phyloP scores from a whole-genome alignment of 2,888 invertebrate genomes.

The Rambutsinella grinnellia region DNA sequence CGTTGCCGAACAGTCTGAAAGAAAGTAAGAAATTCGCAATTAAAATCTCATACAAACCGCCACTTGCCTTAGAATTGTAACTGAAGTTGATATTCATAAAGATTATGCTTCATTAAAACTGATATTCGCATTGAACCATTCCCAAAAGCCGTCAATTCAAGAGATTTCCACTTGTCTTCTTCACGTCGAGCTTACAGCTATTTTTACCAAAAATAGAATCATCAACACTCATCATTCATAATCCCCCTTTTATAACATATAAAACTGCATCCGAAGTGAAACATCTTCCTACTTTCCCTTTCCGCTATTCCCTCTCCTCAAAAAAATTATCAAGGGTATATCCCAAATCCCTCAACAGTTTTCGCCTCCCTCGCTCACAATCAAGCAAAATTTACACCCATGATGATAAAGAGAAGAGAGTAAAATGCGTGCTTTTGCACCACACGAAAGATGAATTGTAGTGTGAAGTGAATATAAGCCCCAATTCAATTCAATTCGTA shows the following conservation, averaged over 20 bases:
- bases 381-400: constrained; percentile 3
- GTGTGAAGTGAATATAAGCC: neutral
- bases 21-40: constrained; percentile 25
- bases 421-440: neutral
- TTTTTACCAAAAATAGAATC: too few species aligned
- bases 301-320: constrained; percentile 38
- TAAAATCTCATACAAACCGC: too few species aligned
- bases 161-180: too few species aligned
- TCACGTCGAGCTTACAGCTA: too few species aligned
- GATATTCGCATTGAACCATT: neutral
- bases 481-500: neutral
- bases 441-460: neutral
- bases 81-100: too few species aligned
- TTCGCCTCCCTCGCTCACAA: constrained; percentile 28
- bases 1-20: constrained; percentile 90
- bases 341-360: constrained; percentile 45
- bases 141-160: constrained; percentile 17
- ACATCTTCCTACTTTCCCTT: constrained; percentile 10
- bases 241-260: neutral
- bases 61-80: too few species aligned
- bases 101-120: too few species aligned
- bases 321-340: constrained; percentile 44
- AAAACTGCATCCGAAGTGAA: too few species aligned
- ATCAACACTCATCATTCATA: neutral
- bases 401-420: neutral